A percentile compares a stretch with the other conserved stretches of the same genome.
These are phyloP conservation scores for Bergia sp. DNA, from an alignment of 92 coral and sea anemone species.

Conservation along the genomic window DNA sequence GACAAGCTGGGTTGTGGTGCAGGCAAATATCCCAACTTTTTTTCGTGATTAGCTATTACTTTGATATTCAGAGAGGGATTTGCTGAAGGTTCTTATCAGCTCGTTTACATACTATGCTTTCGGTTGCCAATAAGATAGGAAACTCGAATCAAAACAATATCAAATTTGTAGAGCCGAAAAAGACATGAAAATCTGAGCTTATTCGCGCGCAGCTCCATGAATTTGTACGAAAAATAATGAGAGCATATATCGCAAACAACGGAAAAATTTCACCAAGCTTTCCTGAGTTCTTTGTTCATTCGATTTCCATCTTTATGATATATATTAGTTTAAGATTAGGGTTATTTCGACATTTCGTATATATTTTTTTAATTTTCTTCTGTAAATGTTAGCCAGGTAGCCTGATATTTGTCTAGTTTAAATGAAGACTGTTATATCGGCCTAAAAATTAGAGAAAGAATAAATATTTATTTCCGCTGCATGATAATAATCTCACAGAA, in stretches of 20 bases:
- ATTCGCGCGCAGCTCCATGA: background rate
- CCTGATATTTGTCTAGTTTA: constrained; percentile 17
- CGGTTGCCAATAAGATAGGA: background rate
- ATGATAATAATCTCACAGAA: constrained; percentile 23
- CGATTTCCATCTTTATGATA: constrained; percentile 6
- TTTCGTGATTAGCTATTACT: background rate
- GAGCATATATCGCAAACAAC: background rate
- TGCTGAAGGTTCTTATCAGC: background rate
- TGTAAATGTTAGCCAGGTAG: background rate
- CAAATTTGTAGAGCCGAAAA: no score
- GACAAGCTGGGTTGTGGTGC: background rate
- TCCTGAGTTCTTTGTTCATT: constrained; percentile 12
- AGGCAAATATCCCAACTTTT: background rate
- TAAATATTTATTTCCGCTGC: constrained; percentile 20
- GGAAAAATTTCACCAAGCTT: background rate
- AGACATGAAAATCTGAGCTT: no score
- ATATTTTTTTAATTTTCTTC: constrained; percentile 13
- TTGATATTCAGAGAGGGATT: background rate
- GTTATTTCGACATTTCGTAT: constrained; percentile 18
- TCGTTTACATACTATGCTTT: background rate
- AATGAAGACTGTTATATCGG: constrained; percentile 5
- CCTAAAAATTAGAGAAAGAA: background rate
- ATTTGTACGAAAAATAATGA: background rate
- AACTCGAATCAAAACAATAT: background rate
- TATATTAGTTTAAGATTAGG: constrained; percentile 32